Percentiles rank a stretch among this genome's conserved stretches.
Evolutionary conservation across 2,797 vertebrate genomes (phyloP).

Genomic region (Limnodromus scolopaceus): DNA sequence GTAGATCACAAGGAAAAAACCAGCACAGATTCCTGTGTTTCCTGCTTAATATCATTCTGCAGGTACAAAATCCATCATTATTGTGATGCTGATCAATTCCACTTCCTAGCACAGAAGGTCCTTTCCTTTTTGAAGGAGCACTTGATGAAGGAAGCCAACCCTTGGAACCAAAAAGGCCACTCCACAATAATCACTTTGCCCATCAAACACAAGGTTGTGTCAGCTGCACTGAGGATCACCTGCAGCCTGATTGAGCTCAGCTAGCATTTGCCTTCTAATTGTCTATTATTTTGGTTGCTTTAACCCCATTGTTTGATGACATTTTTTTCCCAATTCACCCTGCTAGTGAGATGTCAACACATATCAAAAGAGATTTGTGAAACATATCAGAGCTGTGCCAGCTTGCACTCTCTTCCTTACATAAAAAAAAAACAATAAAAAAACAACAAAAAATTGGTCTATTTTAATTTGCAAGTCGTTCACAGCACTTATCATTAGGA

Average conservation of each 20-base stretch:
- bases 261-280: neutral
- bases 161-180: neutral
- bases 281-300: neutral
- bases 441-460: too few relatives aligned
- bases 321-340: neutral
- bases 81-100: neutral
- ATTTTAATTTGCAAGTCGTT: slow-evolving; percentile 56
- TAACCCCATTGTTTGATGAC: neutral
- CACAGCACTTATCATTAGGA: neutral
- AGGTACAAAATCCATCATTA: neutral
- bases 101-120: neutral
- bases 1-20: neutral
- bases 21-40: neutral
- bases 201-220: neutral
- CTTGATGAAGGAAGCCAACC: neutral
- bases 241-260: neutral
- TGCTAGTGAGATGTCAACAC: neutral
- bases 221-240: neutral
- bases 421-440: neutral
- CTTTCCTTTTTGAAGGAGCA: neutral
- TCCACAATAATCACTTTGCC: neutral
- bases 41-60: neutral
- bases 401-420: neutral
- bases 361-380: neutral
- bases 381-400: neutral